These are phyloP conservation scores for Rhinichthys osculus DNA, from an alignment of 2,797 vertebrate species.

Conservation along the genomic window DNA sequence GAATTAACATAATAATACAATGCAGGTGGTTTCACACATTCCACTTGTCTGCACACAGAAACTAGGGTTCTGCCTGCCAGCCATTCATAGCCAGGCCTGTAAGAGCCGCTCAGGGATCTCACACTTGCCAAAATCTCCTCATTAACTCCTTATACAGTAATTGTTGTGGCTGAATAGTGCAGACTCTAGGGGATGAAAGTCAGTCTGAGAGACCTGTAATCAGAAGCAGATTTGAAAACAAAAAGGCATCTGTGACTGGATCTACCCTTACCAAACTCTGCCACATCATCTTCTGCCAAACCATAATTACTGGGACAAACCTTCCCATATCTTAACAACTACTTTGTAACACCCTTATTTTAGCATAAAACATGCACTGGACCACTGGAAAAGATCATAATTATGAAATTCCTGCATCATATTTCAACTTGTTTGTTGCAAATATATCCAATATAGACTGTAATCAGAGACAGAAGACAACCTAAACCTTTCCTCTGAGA, in stretches of 20 bases:
- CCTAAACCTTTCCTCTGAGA: not conserved
- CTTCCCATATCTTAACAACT: conserved; percentile 46
- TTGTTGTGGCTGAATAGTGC: conserved; percentile 40
- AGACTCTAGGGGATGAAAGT: conserved; percentile 33
- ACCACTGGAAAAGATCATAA: conserved; percentile 15
- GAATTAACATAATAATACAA: conserved; percentile 46
- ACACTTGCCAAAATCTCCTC: conserved; percentile 25
- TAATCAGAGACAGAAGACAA: not conserved
- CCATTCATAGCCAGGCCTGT: conserved; percentile 66
- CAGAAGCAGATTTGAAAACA: conserved; percentile 49
- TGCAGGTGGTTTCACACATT: conserved; percentile 48
- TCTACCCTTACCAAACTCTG: conserved; percentile 29
- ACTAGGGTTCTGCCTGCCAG: conserved; percentile 60
- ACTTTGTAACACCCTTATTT: conserved; percentile 42
- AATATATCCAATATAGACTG: not conserved
- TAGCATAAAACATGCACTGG: conserved; percentile 28
- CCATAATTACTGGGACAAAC: conserved; percentile 50
- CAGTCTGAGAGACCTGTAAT: conserved; percentile 46
- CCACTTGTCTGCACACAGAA: conserved; percentile 65
- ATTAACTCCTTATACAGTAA: conserved; percentile 36
- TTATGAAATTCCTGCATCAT: conserved; percentile 28
- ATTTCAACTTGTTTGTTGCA: not conserved
- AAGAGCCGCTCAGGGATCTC: not conserved
- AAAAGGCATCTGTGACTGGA: conserved; percentile 32
- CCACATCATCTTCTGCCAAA: conserved; percentile 49